Conservation (phyloP, 2,888 invertebrate genomes). For the Drosophila limbata region DNA sequence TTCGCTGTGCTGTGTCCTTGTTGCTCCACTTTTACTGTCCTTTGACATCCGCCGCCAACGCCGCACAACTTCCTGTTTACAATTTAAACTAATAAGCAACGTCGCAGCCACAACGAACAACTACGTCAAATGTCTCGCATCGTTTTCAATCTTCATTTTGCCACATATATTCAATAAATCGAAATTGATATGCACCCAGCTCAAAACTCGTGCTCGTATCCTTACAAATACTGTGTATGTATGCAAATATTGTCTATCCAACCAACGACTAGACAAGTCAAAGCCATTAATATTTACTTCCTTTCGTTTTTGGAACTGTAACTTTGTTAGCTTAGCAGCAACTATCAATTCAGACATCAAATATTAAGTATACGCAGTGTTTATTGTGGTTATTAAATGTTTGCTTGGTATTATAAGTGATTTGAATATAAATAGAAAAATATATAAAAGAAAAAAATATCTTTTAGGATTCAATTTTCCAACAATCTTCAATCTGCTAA, state of each 20-base stretch:
- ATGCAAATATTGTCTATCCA: slow-evolving; percentile 40
- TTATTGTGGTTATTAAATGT: background rate
- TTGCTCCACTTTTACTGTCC: slow-evolving; percentile 13
- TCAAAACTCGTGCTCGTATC: background rate
- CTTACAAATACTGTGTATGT: slow-evolving; percentile 9
- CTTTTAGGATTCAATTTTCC: too few relatives aligned
- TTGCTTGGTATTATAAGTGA: background rate
- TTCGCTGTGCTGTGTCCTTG: background rate
- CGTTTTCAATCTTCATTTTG: slow-evolving; percentile 68
- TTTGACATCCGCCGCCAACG: slow-evolving; percentile 67
- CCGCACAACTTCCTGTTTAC: slow-evolving; percentile 78
- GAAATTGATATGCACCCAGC: slow-evolving; percentile 43
- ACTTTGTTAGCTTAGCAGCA: slow-evolving; percentile 23
- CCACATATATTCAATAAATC: slow-evolving; percentile 68
- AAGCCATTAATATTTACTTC: slow-evolving; percentile 34
- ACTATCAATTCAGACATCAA: slow-evolving; percentile 29
- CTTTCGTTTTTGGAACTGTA: slow-evolving; percentile 1
- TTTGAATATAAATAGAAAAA: background rate
- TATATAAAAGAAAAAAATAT: too few relatives aligned
- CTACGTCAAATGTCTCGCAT: slow-evolving; percentile 41
- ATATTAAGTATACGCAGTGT: slow-evolving; percentile 22
- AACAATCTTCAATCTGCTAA: too few relatives aligned
- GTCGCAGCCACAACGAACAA: slow-evolving; percentile 33
- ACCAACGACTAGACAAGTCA: background rate
- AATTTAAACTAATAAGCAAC: slow-evolving; percentile 75